phyloP scores from a whole-genome alignment of 2,797 vertebrate genomes.

The Pseudochirops corinnae region DNA sequence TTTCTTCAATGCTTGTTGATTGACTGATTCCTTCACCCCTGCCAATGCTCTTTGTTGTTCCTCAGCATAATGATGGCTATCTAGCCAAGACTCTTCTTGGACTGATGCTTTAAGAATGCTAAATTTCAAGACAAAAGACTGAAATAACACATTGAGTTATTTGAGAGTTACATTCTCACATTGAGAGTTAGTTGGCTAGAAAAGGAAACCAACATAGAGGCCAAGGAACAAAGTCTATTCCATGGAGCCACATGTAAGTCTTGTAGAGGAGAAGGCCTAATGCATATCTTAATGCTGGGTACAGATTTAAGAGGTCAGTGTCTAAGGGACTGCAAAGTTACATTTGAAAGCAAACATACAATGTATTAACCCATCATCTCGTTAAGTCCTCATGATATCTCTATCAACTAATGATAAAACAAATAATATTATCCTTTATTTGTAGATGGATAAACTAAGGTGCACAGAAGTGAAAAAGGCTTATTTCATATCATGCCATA shows the following conservation, averaged over 20 bases:
- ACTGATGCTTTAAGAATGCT: background rate
- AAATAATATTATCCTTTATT: background rate
- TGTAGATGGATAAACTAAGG: slow-evolving; percentile 41
- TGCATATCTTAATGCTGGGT: background rate
- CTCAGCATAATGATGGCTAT: background rate
- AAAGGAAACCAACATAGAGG: background rate
- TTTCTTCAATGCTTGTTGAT: background rate
- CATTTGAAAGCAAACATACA: background rate
- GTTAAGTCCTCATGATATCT: background rate
- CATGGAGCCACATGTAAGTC: background rate
- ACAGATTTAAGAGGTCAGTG: background rate
- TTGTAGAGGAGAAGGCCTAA: background rate
- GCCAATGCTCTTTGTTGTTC: background rate
- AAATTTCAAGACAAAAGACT: background rate
- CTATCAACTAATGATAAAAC: background rate
- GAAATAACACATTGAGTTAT: background rate
- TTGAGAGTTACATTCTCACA: too few relatives aligned
- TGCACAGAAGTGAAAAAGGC: background rate
- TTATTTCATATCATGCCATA: background rate
- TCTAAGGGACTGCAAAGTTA: background rate
- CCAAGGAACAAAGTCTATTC: background rate
- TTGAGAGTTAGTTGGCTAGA: background rate
- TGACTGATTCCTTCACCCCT: background rate
- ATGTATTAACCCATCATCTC: rapidly evolving
- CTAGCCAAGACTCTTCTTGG: background rate